Conservation (phyloP, 2,888 invertebrate species). For the Drosophila nr. perissopoda region DNA sequence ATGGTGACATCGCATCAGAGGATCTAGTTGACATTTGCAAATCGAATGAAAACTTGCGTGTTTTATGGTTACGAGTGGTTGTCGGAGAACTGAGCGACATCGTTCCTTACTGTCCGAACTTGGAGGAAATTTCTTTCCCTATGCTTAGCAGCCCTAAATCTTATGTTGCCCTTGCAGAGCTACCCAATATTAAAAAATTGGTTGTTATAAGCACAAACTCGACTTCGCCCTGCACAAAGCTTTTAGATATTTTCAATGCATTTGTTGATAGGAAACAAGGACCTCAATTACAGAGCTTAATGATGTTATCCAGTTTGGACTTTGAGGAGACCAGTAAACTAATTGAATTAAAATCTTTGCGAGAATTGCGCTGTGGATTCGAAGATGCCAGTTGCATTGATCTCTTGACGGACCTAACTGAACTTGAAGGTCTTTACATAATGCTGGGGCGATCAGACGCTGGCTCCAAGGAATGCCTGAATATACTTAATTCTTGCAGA, state of each 20-base stretch:
- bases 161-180: conserved; percentile 20
- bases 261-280: conserved; percentile 5
- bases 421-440: conserved; percentile 40
- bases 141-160: conserved; percentile 25
- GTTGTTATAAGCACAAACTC: conserved; percentile 22
- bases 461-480: conserved; percentile 34
- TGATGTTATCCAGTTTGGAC: conserved; percentile 5
- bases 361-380: conserved; percentile 23
- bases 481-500: conserved; percentile 26
- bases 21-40: conserved; percentile 35
- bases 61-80: conserved; percentile 33
- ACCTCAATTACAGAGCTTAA: conserved; percentile 15
- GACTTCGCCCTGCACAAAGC: conserved; percentile 18
- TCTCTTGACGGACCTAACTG: conserved; percentile 32
- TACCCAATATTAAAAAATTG: conserved; percentile 28
- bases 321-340: conserved; percentile 29
- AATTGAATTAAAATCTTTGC: conserved; percentile 15
- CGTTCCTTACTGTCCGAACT: conserved; percentile 31
- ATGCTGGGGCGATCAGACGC: conserved; percentile 16
- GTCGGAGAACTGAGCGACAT: conserved; percentile 25
- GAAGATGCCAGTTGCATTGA: conserved; percentile 36
- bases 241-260: conserved; percentile 23
- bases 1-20: conserved; percentile 12
- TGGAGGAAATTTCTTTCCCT: conserved; percentile 33
- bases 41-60: conserved; percentile 28